Evolutionary conservation across 30 jellyfish, hydroid and myxozoan species (phyloP), one percentile per base, ranked within the genome.

Genomic region (Hydra vulgaris): DNA sequence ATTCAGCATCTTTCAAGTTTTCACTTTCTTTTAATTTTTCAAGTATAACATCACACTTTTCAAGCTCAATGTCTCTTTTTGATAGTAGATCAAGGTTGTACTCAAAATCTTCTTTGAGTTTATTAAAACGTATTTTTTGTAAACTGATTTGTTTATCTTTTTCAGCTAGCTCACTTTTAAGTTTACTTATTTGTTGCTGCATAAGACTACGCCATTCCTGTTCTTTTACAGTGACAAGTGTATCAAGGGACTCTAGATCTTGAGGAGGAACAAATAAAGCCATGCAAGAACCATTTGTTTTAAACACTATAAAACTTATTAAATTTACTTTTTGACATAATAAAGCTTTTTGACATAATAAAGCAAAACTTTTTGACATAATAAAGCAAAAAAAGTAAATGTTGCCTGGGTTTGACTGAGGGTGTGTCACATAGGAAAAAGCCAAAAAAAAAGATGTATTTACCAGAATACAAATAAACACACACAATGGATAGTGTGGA

Each of bases 51-150:
- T 88, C 96, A 74, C 73, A 88, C 22, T 76, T 83, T 67, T 72
- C 17, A 67, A 88, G 87, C 72, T 88, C 96, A 66, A 72, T 80
- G 70, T 88, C 96, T n/a, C 96, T 73, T 70, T 83, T 77, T 24
- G 89, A 89, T 19, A 88, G 80, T 17, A 88, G 80, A 21, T 83
- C 71, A 79, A 88, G 52, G 56, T 88, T 88, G 66, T 83, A 88
- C 54, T 83, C 90, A 79, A 88, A 88, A 76, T 88, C 96, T 16
- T 85, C 83, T 71, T 83, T 88, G 69, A 88, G 72, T 22, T 79
- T 78, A 21, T 66, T 74, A 68, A 83, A 88, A 1, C 96, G 79
- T 27, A 76, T 40, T 71, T 84, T 79, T 82, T 88, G 94, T 19
- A 88, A 72, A 8, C 84, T 73, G 79, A 88, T 56, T 26, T 66